These are phyloP conservation scores for Apostichopus leukothele DNA, from an alignment of 53 echinoderm and acorn worm genomes.

Conservation along the genomic window DNA sequence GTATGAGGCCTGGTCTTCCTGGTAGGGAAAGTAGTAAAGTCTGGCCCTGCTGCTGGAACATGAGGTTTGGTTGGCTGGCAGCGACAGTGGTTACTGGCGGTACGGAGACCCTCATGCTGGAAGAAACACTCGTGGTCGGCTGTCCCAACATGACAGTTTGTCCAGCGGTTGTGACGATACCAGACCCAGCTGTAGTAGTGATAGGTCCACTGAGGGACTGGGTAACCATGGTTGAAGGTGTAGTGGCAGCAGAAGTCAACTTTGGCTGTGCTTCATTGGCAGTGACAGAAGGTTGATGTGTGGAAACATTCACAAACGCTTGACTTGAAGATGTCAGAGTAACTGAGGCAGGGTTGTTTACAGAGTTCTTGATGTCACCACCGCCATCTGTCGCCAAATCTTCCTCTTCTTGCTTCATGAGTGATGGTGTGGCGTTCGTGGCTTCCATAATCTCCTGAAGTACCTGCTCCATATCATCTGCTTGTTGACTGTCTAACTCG, in stretches of 20 bases:
- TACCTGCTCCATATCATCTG: constrained; percentile 45
- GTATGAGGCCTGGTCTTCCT: constrained; percentile 63
- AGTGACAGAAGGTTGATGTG: constrained; percentile 62
- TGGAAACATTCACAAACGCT: constrained; percentile 45
- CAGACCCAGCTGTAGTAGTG: constrained; percentile 58
- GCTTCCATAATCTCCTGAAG: constrained; percentile 44
- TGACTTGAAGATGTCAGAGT: constrained; percentile 33
- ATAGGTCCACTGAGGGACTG: constrained; percentile 83
- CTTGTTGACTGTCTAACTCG: constrained; percentile 1
- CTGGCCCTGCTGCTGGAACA: constrained; percentile 60
- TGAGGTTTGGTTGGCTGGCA: constrained; percentile 21
- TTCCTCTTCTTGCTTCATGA: constrained; percentile 16
- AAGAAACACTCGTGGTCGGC: neutral
- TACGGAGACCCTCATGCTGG: constrained; percentile 9
- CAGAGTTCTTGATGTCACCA: neutral
- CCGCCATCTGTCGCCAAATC: neutral
- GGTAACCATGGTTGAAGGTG: constrained; percentile 66
- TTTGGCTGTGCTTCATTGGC: constrained; percentile 50
- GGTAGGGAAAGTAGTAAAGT: constrained; percentile 75
- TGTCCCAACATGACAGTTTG: neutral
- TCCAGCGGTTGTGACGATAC: constrained; percentile 21
- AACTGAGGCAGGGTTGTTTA: neutral
- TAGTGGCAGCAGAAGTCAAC: constrained; percentile 65
- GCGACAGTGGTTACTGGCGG: constrained; percentile 8
- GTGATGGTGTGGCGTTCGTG: neutral